phyloP scores from a whole-genome alignment of 2,113 vertebrate genomes.

The Mixornis gularis region DNA sequence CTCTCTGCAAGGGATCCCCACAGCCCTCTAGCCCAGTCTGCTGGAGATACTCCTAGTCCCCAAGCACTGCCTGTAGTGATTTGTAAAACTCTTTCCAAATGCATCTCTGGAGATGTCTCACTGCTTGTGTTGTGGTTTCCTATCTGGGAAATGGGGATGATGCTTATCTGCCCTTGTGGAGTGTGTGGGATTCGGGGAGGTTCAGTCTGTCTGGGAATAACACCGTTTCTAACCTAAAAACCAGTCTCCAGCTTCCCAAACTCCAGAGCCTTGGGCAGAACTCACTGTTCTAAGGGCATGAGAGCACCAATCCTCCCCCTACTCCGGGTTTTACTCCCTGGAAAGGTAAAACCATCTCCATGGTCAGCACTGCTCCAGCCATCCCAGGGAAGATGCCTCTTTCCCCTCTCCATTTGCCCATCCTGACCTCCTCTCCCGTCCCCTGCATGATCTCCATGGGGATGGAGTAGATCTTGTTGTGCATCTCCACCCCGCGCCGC shows the following conservation, averaged over 20 bases:
- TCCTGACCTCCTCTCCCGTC: slow-evolving; percentile 88
- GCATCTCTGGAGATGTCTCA: neutral
- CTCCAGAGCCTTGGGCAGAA: neutral
- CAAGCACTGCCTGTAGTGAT: neutral
- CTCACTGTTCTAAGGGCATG: neutral
- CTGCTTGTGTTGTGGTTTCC: neutral
- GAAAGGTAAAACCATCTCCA: neutral
- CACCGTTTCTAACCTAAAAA: neutral
- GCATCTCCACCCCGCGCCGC: slow-evolving; percentile 85
- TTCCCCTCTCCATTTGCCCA: neutral
- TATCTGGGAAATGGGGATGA: neutral
- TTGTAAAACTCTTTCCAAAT: neutral
- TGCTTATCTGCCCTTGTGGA: neutral
- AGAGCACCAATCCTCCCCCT: neutral
- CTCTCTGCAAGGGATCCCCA: neutral
- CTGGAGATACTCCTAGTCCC: neutral
- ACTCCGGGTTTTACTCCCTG: neutral
- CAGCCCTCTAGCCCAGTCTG: neutral
- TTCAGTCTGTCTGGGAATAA: neutral
- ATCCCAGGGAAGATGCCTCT: neutral
- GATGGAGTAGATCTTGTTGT: slow-evolving; percentile 96
- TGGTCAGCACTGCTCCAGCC: neutral
- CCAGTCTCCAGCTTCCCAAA: neutral
- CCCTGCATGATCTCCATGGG: slow-evolving; percentile 90
- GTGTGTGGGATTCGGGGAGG: neutral